Conservation (phyloP, 1,140 invertebrate genomes). For the Metopolophium dirhodum region DNA sequence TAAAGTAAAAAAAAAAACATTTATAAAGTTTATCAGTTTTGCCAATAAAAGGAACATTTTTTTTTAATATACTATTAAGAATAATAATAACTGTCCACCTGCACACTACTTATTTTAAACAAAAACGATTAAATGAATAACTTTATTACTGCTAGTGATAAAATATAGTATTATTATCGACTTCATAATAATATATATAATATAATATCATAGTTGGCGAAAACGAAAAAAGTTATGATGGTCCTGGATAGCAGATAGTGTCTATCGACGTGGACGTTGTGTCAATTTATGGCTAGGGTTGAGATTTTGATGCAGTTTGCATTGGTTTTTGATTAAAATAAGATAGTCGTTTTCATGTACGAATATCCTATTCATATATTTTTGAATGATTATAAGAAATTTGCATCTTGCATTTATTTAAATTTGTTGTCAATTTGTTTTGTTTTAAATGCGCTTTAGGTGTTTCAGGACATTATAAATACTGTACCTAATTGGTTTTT, state of each 20-base stretch:
- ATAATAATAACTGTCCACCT: too few relatives aligned
- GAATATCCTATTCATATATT: too few relatives aligned
- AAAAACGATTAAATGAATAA: not conserved
- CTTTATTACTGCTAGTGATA: not conserved
- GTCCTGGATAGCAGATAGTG: too few relatives aligned
- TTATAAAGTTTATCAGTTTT: not conserved
- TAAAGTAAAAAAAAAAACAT: not conserved
- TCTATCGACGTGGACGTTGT: too few relatives aligned
- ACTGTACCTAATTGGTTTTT: too few relatives aligned
- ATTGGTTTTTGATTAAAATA: not conserved
- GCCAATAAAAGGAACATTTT: not conserved
- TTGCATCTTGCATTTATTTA: not conserved
- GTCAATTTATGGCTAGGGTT: not conserved
- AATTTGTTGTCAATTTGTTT: not conserved
- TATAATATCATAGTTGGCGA: not conserved
- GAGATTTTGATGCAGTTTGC: not conserved
- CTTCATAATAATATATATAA: not conserved
- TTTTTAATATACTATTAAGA: too few relatives aligned
- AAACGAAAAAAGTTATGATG: not conserved
- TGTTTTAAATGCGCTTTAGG: too few relatives aligned
- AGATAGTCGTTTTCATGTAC: too few relatives aligned
- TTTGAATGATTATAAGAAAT: not conserved
- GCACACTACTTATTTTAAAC: too few relatives aligned
- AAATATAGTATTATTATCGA: not conserved
- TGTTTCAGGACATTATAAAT: too few relatives aligned